Base-by-base conservation (phyloP, 2,113 vertebrate species). In the Mormoops blainvillei region DNA sequence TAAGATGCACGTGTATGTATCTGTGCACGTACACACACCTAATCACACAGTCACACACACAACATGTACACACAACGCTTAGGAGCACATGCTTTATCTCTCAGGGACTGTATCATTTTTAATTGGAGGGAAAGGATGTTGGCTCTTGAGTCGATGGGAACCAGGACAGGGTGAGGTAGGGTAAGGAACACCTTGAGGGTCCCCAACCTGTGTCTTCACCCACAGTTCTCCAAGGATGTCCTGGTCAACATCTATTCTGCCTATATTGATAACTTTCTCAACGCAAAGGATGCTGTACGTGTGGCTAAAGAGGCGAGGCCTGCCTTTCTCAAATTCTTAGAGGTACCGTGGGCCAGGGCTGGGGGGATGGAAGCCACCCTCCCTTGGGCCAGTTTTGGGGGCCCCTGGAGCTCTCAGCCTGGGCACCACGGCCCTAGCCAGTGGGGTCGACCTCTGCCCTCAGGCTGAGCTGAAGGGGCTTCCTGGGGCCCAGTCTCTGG, bases 181-280 rank as follows among this genome's bases (percentile, higher is more conserved):
- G n/a, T 12, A 48, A 88, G 54, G 56, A 80, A 43, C 10, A 5
- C 43, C 41, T 12, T 48, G 70, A 84, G 48, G 38, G 36, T 82
- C n/a, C n/a, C 78, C 65, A 92, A 71, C 77, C 68, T 89, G 63
- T 84, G 74, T 95, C 67, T 68, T 93, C 43, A 24, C 91, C 82
- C 74, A 87, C 97, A 99, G 99, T 99, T 99, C 98, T 99, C 99
- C 97, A 99, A 99, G 98, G 99, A 99, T 1, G 98, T 99, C 96
- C 98, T 99, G 36, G 99, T 99, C 84, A 99, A 99, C 94, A 99
- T 99, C 98, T 99, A 99, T 96, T 99, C 99, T 0, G 99, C 99
- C 28, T 99, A 99, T 98, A 99, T 99, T 0, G 99, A 99, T 97
- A 99, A 99, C 97, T 99, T 99, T 92, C 99, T 99, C 98, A 99